Evolutionary conservation across 2,113 vertebrate genomes (phyloP), one percentile per base, ranked within the genome.

Genomic region (Paratilapia polleni): DNA sequence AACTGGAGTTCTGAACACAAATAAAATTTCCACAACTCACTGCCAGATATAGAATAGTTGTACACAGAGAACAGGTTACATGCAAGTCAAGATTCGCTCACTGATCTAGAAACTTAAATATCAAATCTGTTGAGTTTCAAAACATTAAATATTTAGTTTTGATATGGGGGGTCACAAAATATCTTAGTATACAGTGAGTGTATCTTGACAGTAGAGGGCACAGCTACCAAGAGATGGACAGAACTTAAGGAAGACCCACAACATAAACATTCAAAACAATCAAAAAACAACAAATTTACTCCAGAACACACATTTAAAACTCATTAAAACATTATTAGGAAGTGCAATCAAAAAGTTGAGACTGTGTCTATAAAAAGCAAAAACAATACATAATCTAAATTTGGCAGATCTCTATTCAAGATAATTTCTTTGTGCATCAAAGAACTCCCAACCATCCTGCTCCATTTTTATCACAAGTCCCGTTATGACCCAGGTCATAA

Each of bases 231-330:
- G 4, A 63, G 49, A 52, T 14, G 15, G 49, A 52, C 7, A 52
- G 49, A 0, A 63, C 34, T 63, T 38, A 8, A 38, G 0, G 34
- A 8, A 0, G 3, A 62, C 10, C 0, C 31, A 62, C 60, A 36
- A 36, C 10, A n/a, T n/a, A n/a, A n/a, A n/a, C n/a, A n/a, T n/a
- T 62, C 0, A 62, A 36, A 36, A 19, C 20, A 34, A 34, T n/a
- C n/a, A n/a, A n/a, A n/a, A 2, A 9, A 1, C 28, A 28, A 20
- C 6, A 47, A 38, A 63, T 63, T 19, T 34, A 63, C 34, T 1
- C 10, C 11, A 63, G 11, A 63, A 13, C 61, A 63, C 31, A 38
- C 19, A 63, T 8, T 59, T 13, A 59, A 57, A 49, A 59, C 57
- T 59, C 6, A 36, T 5, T 47, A 12, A 47, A 47, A 47, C 43